These are phyloP conservation scores for Myocastor coypus DNA, from an alignment of 2,113 vertebrate species.

Conservation along the genomic window DNA sequence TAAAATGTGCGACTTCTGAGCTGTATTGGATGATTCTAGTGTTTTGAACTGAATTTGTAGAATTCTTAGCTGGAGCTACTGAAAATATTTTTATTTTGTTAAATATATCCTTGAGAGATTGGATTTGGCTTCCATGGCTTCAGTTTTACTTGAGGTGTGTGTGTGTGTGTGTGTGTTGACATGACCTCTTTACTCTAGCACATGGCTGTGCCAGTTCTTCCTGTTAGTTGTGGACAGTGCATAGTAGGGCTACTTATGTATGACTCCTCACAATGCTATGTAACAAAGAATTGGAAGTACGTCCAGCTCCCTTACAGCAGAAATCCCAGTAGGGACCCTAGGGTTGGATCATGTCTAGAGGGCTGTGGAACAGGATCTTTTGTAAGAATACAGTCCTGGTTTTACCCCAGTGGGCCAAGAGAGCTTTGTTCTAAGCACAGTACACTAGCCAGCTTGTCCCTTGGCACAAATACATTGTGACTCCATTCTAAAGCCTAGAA, in stretches of 20 bases:
- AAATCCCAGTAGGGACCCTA: neutral
- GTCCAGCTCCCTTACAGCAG: neutral
- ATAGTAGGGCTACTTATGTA: neutral
- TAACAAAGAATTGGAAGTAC: neutral
- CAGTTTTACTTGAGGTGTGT: neutral
- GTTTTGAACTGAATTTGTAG: constrained; percentile 19
- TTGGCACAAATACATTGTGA: neutral
- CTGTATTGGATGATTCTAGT: neutral
- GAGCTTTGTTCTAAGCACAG: neutral
- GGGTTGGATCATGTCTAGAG: neutral
- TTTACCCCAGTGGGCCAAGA: neutral
- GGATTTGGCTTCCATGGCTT: neutral
- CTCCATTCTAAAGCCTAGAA: neutral
- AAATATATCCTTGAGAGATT: constrained; percentile 13
- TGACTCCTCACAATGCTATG: neutral
- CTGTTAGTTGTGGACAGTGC: neutral
- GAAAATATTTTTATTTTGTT: constrained; percentile 47
- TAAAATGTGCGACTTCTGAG: neutral
- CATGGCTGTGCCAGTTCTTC: neutral
- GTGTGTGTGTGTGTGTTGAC: neutral
- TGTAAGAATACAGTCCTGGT: neutral
- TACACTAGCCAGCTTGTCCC: neutral
- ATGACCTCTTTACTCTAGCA: neutral
- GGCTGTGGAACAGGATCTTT: neutral
- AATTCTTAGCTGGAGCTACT: neutral